Evolutionary conservation across 1,140 invertebrate species (phyloP).

Genomic region (Drosophila nikananu): DNA sequence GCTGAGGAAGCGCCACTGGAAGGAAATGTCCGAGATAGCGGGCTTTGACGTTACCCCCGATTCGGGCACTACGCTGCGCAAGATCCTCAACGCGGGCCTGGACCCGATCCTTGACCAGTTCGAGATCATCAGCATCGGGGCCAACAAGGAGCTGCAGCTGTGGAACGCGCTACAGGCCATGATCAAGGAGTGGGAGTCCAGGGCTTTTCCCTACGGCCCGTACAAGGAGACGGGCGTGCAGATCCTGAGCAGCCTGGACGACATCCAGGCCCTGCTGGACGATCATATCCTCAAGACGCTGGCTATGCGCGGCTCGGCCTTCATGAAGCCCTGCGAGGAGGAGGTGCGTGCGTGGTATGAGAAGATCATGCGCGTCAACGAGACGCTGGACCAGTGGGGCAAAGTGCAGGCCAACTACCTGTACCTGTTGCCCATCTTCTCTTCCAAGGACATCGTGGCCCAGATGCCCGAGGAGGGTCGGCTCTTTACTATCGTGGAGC

Average conservation of each 20-base stretch:
- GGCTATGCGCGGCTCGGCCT: slow-evolving; percentile 95
- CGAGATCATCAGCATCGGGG: slow-evolving; percentile 95
- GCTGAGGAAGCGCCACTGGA: slow-evolving; percentile 95
- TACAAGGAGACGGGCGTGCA: slow-evolving; percentile 93
- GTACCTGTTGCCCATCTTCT: slow-evolving; percentile 97
- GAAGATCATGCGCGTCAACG: slow-evolving; percentile 91
- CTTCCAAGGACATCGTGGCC: slow-evolving; percentile 95
- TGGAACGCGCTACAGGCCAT: slow-evolving; percentile 93
- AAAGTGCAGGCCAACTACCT: slow-evolving; percentile 95
- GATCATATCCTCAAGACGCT: slow-evolving; percentile 96
- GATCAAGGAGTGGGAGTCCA: slow-evolving; percentile 93
- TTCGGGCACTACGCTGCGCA: slow-evolving; percentile 93
- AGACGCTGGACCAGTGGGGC: slow-evolving; percentile 94
- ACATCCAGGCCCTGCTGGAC: slow-evolving; percentile 94
- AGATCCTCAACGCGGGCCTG: slow-evolving; percentile 92
- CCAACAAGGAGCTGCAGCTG: slow-evolving; percentile 94
- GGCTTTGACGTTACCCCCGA: slow-evolving; percentile 94
- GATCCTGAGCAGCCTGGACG: slow-evolving; percentile 93
- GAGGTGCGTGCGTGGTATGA: slow-evolving; percentile 94
- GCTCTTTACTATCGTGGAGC: slow-evolving; percentile 91
- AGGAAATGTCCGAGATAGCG: slow-evolving; percentile 94
- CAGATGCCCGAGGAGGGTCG: slow-evolving; percentile 97
- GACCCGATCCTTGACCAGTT: slow-evolving; percentile 91
- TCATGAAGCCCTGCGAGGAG: slow-evolving; percentile 94
- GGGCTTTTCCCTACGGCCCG: slow-evolving; percentile 89